phyloP scores from a whole-genome alignment of 2,113 vertebrate genomes.

The Cyanocitta stelleri region DNA sequence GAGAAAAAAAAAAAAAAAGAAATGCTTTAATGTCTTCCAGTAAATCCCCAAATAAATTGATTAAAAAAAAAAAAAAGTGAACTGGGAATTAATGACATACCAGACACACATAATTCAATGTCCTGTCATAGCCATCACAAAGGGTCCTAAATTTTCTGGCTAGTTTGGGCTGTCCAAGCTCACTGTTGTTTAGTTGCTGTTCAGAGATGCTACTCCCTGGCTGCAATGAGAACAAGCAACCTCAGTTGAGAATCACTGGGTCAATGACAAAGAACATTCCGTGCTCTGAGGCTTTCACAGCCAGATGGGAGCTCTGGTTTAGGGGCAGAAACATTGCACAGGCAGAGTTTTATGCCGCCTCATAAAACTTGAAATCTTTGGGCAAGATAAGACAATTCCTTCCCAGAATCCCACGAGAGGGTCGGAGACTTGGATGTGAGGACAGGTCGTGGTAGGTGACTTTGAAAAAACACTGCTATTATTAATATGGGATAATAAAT shows the following conservation, averaged over 20 bases:
- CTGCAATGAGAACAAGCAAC: neutral
- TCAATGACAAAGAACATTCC: neutral
- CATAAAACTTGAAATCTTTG: neutral
- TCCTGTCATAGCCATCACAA: neutral
- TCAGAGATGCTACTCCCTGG: neutral
- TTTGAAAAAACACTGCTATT: conserved; percentile 30
- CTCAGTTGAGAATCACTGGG: neutral
- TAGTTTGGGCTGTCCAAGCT: neutral
- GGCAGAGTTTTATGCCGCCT: neutral
- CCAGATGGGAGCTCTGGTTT: neutral
- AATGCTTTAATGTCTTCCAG: neutral
- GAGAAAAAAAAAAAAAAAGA: neutral
- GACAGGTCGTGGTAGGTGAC: conserved; percentile 18
- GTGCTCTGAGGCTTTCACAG: rapidly evolving
- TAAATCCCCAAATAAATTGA: neutral
- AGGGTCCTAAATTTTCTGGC: neutral
- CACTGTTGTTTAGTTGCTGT: neutral
- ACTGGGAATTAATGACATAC: neutral
- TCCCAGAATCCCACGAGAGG: neutral
- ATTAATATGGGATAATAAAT: conserved; percentile 32
- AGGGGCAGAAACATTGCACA: neutral
- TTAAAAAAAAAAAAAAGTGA: neutral
- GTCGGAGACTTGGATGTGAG: neutral
- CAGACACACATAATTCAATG: neutral
- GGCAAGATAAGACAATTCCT: neutral